Base-by-base conservation (phyloP, 2,888 invertebrate species). In the Autographa gamma region DNA sequence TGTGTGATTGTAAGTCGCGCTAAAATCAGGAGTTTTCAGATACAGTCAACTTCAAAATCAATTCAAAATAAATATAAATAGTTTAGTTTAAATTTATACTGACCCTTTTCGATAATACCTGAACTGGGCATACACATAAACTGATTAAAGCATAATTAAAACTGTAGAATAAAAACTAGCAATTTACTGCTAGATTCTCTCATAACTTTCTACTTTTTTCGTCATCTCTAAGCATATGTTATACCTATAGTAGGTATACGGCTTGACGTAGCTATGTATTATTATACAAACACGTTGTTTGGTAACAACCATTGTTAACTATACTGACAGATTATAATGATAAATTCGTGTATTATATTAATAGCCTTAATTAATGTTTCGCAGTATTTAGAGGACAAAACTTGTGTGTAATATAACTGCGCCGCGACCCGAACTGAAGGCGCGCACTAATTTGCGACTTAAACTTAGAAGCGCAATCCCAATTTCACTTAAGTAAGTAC, bases 401-500 rank as follows among this genome's bases (percentile, higher is more conserved):
- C 73, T 72, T 75, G 32, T 73, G 48, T 74, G 63, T 70, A 65
- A 64, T 73, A 38, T 69, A 63, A 77, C 56, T 60, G 69, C 56
- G 69, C 18, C 60, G 63, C 65, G 59, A 69, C 60, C 61, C 52
- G 61, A 71, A 63, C 19, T 66, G 74, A 80, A 74, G 77, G 74
- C 70, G 66, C 60, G 63, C 60, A 78, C 72, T 81, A 81, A 81
- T 81, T 81, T 81, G 81, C 68, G 61, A 70, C 70, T 72, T 32
- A 81, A 83, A 82, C 76, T 81, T 81, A 63, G 18, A 62, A 79
- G 56, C 77, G 68, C 81, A 70, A 84, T 84, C 83, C 83, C 86
- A 85, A 88, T 88, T 86, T 87, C 86, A 79, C 79, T 84, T 76
- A 83, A 88, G 88, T 86, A 87, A 89, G 88, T 89, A 88, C 85